Conservation (phyloP, 2,888 invertebrate species). For the Tortricodes alternella region DNA sequence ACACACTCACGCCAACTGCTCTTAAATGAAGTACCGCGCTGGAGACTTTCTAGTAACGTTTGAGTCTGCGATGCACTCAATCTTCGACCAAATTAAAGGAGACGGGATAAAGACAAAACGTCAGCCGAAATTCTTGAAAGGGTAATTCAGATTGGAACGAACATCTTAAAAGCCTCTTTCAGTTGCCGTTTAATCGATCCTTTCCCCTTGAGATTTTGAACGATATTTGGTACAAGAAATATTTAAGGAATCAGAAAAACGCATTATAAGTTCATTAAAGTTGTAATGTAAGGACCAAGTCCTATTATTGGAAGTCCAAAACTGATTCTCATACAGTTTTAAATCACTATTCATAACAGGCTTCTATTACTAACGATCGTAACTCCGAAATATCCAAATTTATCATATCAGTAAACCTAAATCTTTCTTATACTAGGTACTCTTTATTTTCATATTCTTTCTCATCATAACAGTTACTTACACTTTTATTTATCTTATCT, state of each 20-base stretch:
- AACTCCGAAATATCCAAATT: no score
- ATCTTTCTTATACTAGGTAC: no score
- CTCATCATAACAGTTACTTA: no score
- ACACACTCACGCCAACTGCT: not conserved
- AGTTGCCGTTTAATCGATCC: slow-evolving; percentile 39
- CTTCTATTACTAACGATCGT: no score
- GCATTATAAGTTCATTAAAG: not conserved
- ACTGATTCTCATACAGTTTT: no score
- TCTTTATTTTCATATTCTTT: no score
- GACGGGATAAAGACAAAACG: slow-evolving; percentile 24
- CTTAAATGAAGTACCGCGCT: not conserved
- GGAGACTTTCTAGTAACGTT: not conserved
- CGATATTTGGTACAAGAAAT: slow-evolving; percentile 30
- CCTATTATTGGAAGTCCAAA: no score
- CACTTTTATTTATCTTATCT: no score
- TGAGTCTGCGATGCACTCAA: slow-evolving; percentile 22
- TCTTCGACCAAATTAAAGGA: slow-evolving; percentile 13
- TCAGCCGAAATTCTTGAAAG: slow-evolving; percentile 21
- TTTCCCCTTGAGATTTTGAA: slow-evolving; percentile 34
- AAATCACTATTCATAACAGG: no score
- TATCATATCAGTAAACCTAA: no score
- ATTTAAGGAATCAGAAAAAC: no score
- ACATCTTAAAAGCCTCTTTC: slow-evolving; percentile 34
- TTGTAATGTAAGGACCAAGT: no score
- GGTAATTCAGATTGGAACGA: slow-evolving; percentile 28